phyloP scores from a whole-genome alignment of 2,888 invertebrate species.

The Cerastis rubricosa region DNA sequence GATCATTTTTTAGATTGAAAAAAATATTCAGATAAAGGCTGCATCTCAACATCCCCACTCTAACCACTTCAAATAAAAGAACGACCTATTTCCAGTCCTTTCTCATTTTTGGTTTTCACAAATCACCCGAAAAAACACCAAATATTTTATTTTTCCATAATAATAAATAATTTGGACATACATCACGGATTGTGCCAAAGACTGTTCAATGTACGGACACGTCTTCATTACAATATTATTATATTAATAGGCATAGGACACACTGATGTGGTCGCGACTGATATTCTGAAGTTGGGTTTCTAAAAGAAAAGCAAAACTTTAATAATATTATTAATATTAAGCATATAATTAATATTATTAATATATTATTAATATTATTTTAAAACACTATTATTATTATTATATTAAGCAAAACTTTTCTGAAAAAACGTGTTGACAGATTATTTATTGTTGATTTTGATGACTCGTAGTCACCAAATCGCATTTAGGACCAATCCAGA shows the following conservation, averaged over 20 bases:
- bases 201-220: slow-evolving; percentile 55
- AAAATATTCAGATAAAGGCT: neutral
- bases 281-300: neutral
- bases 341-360: too few relatives aligned
- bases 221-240: slow-evolving; percentile 53
- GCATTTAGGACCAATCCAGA: neutral
- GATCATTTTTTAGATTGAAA: too few relatives aligned
- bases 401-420: too few relatives aligned
- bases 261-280: slow-evolving; percentile 28
- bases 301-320: neutral
- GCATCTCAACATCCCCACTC: neutral
- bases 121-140: neutral
- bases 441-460: too few relatives aligned
- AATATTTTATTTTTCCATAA: neutral
- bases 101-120: neutral
- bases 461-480: too few relatives aligned
- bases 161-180: slow-evolving; percentile 9
- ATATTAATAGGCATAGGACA: slow-evolving; percentile 13
- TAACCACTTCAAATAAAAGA: neutral
- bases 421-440: neutral
- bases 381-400: too few relatives aligned
- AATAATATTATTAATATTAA: too few relatives aligned
- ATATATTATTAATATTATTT: too few relatives aligned
- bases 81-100: neutral
- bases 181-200: slow-evolving; percentile 27